Percentiles rank a stretch among this genome's conserved stretches.
phyloP scores from a whole-genome alignment of 2,797 vertebrate genomes.

The Paramormyrops hopkinsi region DNA sequence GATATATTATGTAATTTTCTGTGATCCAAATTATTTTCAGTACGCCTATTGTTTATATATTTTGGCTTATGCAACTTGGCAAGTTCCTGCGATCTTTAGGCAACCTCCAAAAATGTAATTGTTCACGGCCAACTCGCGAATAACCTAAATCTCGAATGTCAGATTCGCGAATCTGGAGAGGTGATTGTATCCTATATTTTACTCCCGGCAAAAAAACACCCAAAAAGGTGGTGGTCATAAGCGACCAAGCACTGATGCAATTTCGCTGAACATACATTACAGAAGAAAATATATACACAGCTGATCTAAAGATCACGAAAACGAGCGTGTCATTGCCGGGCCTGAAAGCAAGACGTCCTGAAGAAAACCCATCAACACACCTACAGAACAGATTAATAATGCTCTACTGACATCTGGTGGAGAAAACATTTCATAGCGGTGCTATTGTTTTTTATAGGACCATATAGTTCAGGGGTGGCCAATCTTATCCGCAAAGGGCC shows the following conservation, averaged over 20 bases:
- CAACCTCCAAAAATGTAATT: background rate
- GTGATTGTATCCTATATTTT: background rate
- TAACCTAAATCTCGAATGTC: background rate
- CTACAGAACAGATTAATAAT: background rate
- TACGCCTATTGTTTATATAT: background rate
- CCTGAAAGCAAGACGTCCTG: background rate
- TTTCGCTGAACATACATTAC: background rate
- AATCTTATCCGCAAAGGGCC: too few species aligned
- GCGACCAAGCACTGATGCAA: background rate
- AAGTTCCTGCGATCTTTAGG: background rate
- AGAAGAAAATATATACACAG: background rate
- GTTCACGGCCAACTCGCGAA: background rate
- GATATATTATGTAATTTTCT: background rate
- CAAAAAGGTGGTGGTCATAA: background rate
- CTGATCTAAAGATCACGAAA: background rate
- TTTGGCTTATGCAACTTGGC: background rate
- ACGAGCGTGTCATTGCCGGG: background rate
- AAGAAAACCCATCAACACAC: background rate
- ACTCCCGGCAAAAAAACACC: background rate
- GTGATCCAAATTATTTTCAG: background rate
- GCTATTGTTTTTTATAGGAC: background rate
- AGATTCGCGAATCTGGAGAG: background rate
- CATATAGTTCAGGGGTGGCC: too few species aligned
- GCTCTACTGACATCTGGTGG: background rate
- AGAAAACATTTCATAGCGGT: background rate